Evolutionary conservation across 2,797 vertebrate species (phyloP), one percentile per base, ranked within the genome.

Genomic region (Xyrichtys novacula): DNA sequence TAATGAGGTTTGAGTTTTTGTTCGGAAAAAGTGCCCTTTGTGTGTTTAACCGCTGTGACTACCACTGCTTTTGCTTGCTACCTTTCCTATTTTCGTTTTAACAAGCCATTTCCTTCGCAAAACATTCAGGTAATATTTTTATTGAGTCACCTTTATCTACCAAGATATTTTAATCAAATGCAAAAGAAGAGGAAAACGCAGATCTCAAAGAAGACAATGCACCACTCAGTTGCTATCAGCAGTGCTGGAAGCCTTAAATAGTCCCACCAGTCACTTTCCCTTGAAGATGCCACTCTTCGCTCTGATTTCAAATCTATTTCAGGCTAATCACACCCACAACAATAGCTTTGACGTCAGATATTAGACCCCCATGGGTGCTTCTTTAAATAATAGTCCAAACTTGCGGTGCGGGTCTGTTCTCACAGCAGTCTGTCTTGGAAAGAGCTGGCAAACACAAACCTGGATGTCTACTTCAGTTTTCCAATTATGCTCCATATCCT

Each of bases 371-470:
- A 14, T 50, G 71, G 78, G 70, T 47, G 54, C 29, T 71, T 81
- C 68, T 80, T 80, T 55, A 75, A 89, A 88, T 85, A 85, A 76
- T 60, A 70, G 54, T 70, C 43, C 17, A 69, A 70, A 68, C 32
- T 72, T 36, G 3, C 16, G 15, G 17, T 16, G 23, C 52, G 55
- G 23, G 60, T 84, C 54, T 57, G 59, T 36, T 34, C 47, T 71
- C 34, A 31, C 53, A 34, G 49, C 38, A 3, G 39, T 67, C 40
- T 47, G 31, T 67, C 16, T 52, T 16, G 71, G 38, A 55, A 53
- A 66, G 54, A 65, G 48, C 49, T 67, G 32, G 22, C 54, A 38
- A 74, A 79, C 58, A 72, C 64, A 74, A 76, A 78, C 52, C 66
- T 56, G 63, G 25, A 58, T 17, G 14, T 58, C 31, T 23, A 39